Conservation (phyloP, 2,797 vertebrate species). For the Halcyon chelicuti region DNA sequence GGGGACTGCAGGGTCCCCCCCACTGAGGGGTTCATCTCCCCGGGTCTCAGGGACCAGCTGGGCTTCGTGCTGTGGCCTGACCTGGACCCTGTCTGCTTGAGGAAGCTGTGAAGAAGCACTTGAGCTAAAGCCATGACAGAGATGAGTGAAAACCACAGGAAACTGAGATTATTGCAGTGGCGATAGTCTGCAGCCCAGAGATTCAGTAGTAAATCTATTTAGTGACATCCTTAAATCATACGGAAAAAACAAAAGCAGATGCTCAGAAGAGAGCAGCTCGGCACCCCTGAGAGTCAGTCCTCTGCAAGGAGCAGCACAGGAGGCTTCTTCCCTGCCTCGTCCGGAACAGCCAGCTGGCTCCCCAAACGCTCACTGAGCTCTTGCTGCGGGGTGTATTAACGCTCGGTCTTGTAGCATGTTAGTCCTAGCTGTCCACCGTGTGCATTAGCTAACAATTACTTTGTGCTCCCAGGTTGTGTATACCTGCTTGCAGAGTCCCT, state of each 20-base stretch:
- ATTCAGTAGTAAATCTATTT: background rate
- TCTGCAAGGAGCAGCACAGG: background rate
- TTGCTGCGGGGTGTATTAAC: background rate
- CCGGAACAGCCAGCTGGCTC: background rate
- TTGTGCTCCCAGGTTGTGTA: too few relatives aligned
- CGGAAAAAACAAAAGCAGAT: background rate
- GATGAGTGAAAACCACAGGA: background rate
- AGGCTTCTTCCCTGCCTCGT: background rate
- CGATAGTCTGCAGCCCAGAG: background rate
- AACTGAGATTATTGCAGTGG: fast-evolving
- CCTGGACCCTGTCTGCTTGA: background rate
- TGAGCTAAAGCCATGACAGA: background rate
- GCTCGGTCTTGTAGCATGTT: background rate
- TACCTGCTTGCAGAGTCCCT: background rate
- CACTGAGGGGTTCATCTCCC: fast-evolving
- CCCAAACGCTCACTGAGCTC: background rate
- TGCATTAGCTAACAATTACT: background rate
- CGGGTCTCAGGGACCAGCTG: fast-evolving
- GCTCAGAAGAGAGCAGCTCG: background rate
- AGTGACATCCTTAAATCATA: background rate
- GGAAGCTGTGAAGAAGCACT: background rate
- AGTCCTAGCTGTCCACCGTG: background rate
- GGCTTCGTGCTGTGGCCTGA: background rate
- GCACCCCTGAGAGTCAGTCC: too few relatives aligned
- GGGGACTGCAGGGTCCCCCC: background rate